Base-by-base conservation (phyloP, 2,888 invertebrate genomes). In the Mechanitis mazaeus region DNA sequence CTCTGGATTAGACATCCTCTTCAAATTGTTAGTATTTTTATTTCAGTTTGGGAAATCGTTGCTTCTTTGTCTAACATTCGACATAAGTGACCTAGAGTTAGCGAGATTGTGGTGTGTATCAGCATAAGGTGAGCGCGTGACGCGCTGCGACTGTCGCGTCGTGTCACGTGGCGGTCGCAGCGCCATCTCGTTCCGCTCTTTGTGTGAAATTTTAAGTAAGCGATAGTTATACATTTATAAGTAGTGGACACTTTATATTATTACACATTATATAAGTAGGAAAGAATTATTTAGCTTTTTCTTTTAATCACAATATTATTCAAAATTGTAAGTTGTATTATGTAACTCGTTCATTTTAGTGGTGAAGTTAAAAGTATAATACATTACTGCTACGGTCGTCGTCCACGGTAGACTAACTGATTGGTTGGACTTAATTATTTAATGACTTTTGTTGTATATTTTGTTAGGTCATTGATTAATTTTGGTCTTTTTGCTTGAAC, bases 391-490 rank as follows among this genome's bases (percentile, higher is more conserved):
- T 82, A 81, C 79, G 79, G 76, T 78, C 78, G 76, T 78, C 75
- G 84, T 80, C 80, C 82, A 77, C 80, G 75, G 76, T 82, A 80
- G 76, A 84, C 82, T 83, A 83, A 84, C 81, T 77, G 76, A 83
- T 81, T 80, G 81, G 84, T 84, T 84, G 84, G 87, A 87, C 89
- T 84, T 80, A 83, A 89, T 90, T 89, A 88, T 88, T 88, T 87
- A 84, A 90, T 90, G 90, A 89, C 90, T 89, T 89, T 90, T 90
- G 90, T 90, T 90, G 90, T 90, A 90, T 90, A 90, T 90, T 89
- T 90, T 90, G 90, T 90, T 90, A 88, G 89, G 90, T 90, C 90
- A 89, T 90, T 90, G 85, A 87, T 89, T 90, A 89, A 89, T 90
- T 89, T 87, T 85, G 82, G 84, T 88, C 87, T 77, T 83, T 81